A percentile compares a stretch with the other conserved stretches of the same genome.
Evolutionary conservation across 2,113 vertebrate species (phyloP).

Genomic region (Pimephales promelas): DNA sequence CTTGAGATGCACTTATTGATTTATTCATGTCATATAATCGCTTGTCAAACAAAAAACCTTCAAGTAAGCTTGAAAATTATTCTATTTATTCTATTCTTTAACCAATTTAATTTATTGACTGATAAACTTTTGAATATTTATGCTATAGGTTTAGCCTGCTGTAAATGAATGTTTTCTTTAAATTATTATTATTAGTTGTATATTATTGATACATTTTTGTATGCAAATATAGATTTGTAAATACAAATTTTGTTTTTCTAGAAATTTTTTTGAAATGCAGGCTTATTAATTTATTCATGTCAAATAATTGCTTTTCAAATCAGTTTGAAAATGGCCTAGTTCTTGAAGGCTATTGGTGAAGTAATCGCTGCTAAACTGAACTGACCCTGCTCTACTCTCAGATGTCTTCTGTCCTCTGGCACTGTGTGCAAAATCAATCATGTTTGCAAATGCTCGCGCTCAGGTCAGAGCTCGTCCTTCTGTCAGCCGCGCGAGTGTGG

Average conservation of each 20-base stretch:
- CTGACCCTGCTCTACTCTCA: not conserved
- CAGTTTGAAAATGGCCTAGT: not conserved
- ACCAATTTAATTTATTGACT: not conserved
- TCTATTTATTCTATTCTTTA: no score
- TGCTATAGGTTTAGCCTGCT: not conserved
- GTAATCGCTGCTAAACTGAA: no score
- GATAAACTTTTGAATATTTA: not conserved
- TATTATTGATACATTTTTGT: no score
- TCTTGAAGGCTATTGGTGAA: no score
- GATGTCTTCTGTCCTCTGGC: constrained; percentile 16
- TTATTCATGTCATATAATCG: no score
- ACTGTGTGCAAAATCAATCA: constrained; percentile 36
- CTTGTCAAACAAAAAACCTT: no score
- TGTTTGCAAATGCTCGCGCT: constrained; percentile 37
- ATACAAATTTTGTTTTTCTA: no score
- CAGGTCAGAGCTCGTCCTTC: constrained; percentile 38
- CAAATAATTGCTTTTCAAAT: no score
- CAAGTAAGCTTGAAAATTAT: no score
- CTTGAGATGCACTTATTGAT: no score
- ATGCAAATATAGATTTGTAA: no score
- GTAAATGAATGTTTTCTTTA: not conserved
- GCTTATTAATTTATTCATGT: not conserved
- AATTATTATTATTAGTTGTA: not conserved
- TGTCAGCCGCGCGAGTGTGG: not conserved
- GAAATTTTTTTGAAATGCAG: not conserved